Evolutionary conservation across 2,797 vertebrate genomes (phyloP).

Genomic region (Enteromius fasciolatus): DNA sequence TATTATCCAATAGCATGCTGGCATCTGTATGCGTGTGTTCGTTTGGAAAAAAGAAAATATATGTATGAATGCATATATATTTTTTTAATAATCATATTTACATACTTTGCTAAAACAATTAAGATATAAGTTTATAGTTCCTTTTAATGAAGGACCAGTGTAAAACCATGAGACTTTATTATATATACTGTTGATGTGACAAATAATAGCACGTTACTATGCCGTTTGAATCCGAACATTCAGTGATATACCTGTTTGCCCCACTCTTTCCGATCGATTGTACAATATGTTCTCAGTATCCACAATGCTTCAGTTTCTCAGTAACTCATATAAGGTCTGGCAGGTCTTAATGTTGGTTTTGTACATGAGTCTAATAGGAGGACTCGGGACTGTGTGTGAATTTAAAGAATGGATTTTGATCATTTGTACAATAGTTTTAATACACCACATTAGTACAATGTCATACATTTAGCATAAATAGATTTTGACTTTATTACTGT

Average conservation of each 20-base stretch:
- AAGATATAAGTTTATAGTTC: slow-evolving; percentile 64
- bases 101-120: slow-evolving; percentile 70
- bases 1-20: slow-evolving; percentile 28
- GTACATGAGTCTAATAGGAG: slow-evolving; percentile 15
- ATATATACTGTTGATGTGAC: slow-evolving; percentile 22
- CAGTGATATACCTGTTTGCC: slow-evolving; percentile 5
- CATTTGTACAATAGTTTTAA: slow-evolving; percentile 71
- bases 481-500: slow-evolving; percentile 97
- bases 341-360: slow-evolving; percentile 29
- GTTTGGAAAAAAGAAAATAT: slow-evolving; percentile 33
- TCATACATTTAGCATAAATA: slow-evolving; percentile 85
- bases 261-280: not conserved
- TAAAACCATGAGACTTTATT: slow-evolving; percentile 16
- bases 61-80: slow-evolving; percentile 47
- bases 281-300: not conserved
- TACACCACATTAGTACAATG: slow-evolving; percentile 79
- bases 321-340: slow-evolving; percentile 6
- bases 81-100: slow-evolving; percentile 52
- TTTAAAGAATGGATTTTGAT: slow-evolving; percentile 32
- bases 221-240: slow-evolving; percentile 4
- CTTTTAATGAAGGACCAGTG: slow-evolving; percentile 30
- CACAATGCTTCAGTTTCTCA: not conserved
- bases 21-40: slow-evolving; percentile 38
- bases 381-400: slow-evolving; percentile 33
- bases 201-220: slow-evolving; percentile 24